Percentiles rank a stretch among this genome's conserved stretches.
Conservation (phyloP, 2,113 vertebrate genomes). For the Alligator mississippiensis region DNA sequence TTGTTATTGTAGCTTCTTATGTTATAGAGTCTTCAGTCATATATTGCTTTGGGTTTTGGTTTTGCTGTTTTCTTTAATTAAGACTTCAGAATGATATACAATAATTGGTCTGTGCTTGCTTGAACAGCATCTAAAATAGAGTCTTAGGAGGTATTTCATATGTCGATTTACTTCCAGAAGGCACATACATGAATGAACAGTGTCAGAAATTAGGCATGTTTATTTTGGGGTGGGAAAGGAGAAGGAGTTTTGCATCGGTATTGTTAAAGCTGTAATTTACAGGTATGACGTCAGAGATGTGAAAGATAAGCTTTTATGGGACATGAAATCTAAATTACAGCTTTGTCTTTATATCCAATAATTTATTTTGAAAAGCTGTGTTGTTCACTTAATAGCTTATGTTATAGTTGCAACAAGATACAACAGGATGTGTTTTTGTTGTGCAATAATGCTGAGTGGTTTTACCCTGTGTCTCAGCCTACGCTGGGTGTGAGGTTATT, state of each 20-base stretch:
- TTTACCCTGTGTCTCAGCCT: not conserved
- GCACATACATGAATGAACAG: not conserved
- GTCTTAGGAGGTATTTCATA: not conserved
- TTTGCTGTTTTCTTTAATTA: constrained; percentile 27
- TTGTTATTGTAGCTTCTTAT: not conserved
- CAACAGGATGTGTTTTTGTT: constrained; percentile 53
- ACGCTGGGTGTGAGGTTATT: not conserved
- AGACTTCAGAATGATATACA: constrained; percentile 14
- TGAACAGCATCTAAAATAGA: constrained; percentile 24
- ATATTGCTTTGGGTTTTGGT: not conserved
- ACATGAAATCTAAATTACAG: constrained; percentile 57
- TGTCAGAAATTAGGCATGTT: not conserved
- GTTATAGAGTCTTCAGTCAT: not conserved
- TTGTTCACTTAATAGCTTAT: constrained; percentile 38
- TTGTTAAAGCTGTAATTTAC: constrained; percentile 50
- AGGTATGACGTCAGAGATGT: constrained; percentile 21
- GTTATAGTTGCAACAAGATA: constrained; percentile 50
- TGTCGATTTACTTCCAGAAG: constrained; percentile 11
- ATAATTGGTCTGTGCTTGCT: not conserved
- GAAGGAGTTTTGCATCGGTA: constrained; percentile 1
- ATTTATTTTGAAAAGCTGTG: constrained; percentile 58
- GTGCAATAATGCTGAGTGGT: constrained; percentile 24
- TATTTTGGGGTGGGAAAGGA: not conserved
- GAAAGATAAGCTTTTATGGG: constrained; percentile 60
- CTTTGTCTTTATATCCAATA: constrained; percentile 66